Evolutionary conservation across 2,113 vertebrate genomes (phyloP), one percentile per base, ranked within the genome.

Genomic region (Nipponia nippon): DNA sequence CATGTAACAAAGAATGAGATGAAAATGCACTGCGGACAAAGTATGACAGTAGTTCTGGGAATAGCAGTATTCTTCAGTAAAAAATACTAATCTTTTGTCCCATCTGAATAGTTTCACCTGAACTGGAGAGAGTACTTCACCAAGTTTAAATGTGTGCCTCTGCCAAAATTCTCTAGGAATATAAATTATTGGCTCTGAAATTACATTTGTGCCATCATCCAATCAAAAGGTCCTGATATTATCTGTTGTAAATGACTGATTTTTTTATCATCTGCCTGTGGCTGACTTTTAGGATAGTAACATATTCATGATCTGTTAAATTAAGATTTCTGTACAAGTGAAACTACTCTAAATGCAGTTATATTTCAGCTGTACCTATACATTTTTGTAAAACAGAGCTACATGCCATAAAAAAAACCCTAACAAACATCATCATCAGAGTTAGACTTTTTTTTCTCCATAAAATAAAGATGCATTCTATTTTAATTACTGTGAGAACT

Each of bases 1-100:
- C 25, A 46, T 38, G 42, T 66, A 84, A 78, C 13, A 56, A 88
- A 96, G 34, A 90, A 92, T 80, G 96, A 97, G 97, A 98, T 93
- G 96, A 97, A 88, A 89, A 92, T 79, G 93, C 86, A 92, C 90
- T 95, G 82, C 29, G 91, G 46, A 87, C 26, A 40, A 90, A 83
- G n/a, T 17, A 52, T 32, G 36, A 42, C 86, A 95, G 86, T 42
- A 93, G 89, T 78, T 87, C 46, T 61, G 38, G n/a, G 27, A 91
- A 67, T 7, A 79, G 8, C 82, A 84, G 44, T 61, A 52, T 58
- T 87, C 26, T 91, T 76, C 53, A 70, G 13, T 44, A 65, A 32
- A 87, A 83, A 69, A 56, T 6, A 71, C 7, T 83, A 8, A 78
- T 36, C 5, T 72, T 75, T 70, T 82, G 30, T 65, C 76, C 25